Percentiles rank a stretch among this genome's conserved stretches.
Conservation (phyloP, 2,113 vertebrate species). For the Cheirogaleus medius region DNA sequence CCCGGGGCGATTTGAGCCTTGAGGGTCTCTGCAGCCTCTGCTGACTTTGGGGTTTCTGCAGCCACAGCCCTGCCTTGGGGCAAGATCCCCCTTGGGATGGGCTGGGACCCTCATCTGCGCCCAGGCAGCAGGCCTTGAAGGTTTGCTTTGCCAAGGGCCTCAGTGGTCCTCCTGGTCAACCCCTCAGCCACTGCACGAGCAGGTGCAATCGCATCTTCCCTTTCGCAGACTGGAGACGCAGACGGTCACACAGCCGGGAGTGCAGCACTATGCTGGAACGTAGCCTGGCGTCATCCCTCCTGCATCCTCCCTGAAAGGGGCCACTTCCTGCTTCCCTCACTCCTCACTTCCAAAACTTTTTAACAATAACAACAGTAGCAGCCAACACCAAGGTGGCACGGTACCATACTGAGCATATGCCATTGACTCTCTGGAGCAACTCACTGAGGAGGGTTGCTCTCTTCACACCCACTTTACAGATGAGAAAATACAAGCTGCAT, state of each 20-base stretch:
- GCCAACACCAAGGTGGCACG: not conserved
- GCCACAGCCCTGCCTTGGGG: not conserved
- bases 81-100: not conserved
- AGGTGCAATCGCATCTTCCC: accelerated
- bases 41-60: not conserved
- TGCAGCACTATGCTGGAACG: accelerated
- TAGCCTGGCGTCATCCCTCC: not conserved
- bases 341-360: not conserved
- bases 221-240: not conserved
- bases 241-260: too few relatives aligned
- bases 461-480: not conserved
- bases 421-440: not conserved
- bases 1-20: not conserved
- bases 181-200: not conserved
- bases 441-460: not conserved
- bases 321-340: not conserved
- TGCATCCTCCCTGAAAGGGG: not conserved
- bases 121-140: too few relatives aligned
- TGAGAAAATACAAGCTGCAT: not conserved
- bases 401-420: accelerated
- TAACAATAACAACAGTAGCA: not conserved
- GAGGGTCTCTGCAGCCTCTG: not conserved
- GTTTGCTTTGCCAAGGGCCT: not conserved
- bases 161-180: not conserved
- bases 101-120: accelerated